Base-by-base conservation (phyloP, 1,140 invertebrate species). In the Calliphora vicina region DNA sequence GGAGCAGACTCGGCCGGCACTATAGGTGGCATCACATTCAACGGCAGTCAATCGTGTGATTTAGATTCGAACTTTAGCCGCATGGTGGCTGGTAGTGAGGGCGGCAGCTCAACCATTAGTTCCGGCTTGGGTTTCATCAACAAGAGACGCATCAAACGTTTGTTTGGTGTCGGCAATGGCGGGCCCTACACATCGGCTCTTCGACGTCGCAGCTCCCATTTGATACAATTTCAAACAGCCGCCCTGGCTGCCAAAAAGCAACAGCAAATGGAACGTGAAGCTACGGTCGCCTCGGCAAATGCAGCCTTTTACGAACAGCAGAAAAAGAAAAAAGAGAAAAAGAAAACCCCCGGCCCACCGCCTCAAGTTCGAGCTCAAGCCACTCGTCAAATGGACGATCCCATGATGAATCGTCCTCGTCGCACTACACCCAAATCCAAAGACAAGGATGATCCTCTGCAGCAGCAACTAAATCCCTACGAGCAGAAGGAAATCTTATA, bases 31-130 rank as follows among this genome's bases (percentile, higher is more conserved):
- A 84, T 83, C 26, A 86, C 86, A 13, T 84, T 86, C 42, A 86
- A 86, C 29, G 86, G 85, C 84, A 86, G 85, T 81, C 85, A 83
- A 82, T 89, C 88, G 23, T 89, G 86, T 42, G 88, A 89, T 81
- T 84, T 89, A 72, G 88, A 89, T 82, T 89, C 88, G 85, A 89
- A 89, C 17, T 89, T 89, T 20, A 89, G 88, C 78, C 88, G 88
- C 71, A 89, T 89, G 88, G 87, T 89, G 6, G 88, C 85, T 13
- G 88, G 84, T 12, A 84, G 82, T 35, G 84, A 82, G 4, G 83
- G 83, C 4, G 83, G 80, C 13, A 84, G 83, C 67, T 20, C 87
- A 12, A 86, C 86, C 0, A 86, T 88, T 35, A 87, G 87, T 17
- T 83, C 89, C 27, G 88, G 88, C 8, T 78, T 84, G 61, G 88